Base-by-base conservation (phyloP, 1,140 invertebrate species). In the Solen grandis region DNA sequence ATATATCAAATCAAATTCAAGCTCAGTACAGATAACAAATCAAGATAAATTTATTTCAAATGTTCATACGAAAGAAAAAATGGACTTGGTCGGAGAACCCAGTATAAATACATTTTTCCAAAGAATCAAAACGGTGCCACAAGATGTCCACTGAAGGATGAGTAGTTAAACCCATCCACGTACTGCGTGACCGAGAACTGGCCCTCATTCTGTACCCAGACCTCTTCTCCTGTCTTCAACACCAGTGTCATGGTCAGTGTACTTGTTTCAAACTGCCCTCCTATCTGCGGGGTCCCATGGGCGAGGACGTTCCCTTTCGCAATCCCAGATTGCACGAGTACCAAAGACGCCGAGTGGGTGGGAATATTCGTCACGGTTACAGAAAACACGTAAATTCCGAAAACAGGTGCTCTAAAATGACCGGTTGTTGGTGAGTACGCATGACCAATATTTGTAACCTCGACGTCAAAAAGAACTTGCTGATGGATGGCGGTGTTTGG, bases 301-400 rank as follows among this genome's bases (percentile, higher is more conserved):
- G 55, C 70, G 5, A 59, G 27, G 0, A 41, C 41, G 4, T 38
- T 27, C 29, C n/a, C 52, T 14, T 36, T 16, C 54, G n/a, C 29
- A 13, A 25, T 25, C 3, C 55, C 70, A 36, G 57, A 36, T 29
- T 41, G 36, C 35, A 38, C 27, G 14, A 73, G n/a, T 16, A 25
- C 22, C 22, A 59, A n/a, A 38, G 52, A 38, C 5, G 66, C 27
- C 13, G 66, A 50, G 33, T 69, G 66, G 1, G 25, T 33, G 3
- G 41, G 41, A 5, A 50, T 69, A 36, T 69, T 69, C 3, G 66
- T 69, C n/a, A 36, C 41, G 25, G 33, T 35, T 10, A 69, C 46
- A 29, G 54, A 69, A 29, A 69, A 69, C 19, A 33, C 66, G 46
- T 69, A 69, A 33, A 33, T 31, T 29, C 66, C 66, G 25, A 50